Evolutionary conservation across 1,140 invertebrate genomes (phyloP).

Genomic region (Microplitis mediator): DNA sequence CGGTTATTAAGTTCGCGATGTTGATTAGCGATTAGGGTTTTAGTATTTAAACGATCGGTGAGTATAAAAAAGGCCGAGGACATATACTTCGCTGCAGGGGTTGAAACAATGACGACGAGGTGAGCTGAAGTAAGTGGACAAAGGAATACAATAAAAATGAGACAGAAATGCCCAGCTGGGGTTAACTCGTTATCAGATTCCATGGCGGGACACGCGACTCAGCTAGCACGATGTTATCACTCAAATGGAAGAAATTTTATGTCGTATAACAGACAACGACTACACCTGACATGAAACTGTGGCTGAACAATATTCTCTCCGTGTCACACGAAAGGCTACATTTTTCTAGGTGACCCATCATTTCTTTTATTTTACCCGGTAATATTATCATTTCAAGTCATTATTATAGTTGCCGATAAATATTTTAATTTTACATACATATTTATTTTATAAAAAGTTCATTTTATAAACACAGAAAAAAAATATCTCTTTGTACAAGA

Average conservation of each 20-base stretch:
- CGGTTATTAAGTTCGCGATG: too few species aligned
- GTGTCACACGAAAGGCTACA: slow-evolving; percentile 26
- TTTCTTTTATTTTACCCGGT: slow-evolving; percentile 2
- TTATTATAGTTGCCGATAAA: background rate
- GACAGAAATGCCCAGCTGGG: slow-evolving; percentile 37
- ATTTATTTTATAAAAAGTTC: too few species aligned
- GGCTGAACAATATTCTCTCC: background rate
- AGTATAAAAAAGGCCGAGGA: background rate
- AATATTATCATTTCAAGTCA: background rate
- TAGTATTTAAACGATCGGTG: background rate
- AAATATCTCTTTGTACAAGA: too few species aligned
- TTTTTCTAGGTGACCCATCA: background rate
- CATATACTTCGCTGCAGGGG: slow-evolving; percentile 10
- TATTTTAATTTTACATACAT: too few species aligned
- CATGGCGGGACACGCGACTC: slow-evolving; percentile 58
- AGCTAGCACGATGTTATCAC: slow-evolving; percentile 52
- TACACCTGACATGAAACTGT: slow-evolving; percentile 38
- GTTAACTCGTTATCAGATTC: slow-evolving; percentile 57
- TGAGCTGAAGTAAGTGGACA: slow-evolving; percentile 16
- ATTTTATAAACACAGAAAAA: too few species aligned
- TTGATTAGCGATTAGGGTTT: too few species aligned
- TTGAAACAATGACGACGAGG: slow-evolving; percentile 21
- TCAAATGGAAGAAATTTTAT: slow-evolving; percentile 59
- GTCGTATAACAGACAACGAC: slow-evolving; percentile 51
- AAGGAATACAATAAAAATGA: slow-evolving; percentile 35